Evolutionary conservation across 2,888 invertebrate genomes (phyloP), one percentile per base, ranked within the genome.

Genomic region (Meiosimyza platycephala): DNA sequence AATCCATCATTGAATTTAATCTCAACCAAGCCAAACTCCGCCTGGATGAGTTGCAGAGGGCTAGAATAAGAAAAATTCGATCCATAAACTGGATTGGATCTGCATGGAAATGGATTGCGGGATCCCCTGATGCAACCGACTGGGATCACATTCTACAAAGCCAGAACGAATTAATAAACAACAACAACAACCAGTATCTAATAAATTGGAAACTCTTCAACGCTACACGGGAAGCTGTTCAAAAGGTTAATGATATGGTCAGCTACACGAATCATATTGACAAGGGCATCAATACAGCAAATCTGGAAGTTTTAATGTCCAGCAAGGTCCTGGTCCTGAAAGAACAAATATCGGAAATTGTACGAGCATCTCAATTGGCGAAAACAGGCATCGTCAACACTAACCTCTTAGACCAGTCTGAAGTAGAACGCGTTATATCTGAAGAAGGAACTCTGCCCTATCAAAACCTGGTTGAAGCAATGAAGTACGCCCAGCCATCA

Each of bases 321-420:
- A 28, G 28, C 28, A 62, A 62, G n/a, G 47, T 47, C 7, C 47
- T 66, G 4, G 28, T 73, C 5, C 48, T 74, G 22, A 73, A 76
- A 15, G 72, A 69, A 48, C 59, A 72, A 22, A n/a, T 74, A 7
- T 71, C 60, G 7, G 75, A 77, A 64, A 73, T 74, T 18, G 57
- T 74, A 13, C 6, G 6, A 51, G 13, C 51, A 5, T 15, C n/a
- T n/a, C 51, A 51, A 51, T 15, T 51, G 51, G 51, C 51, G 4
- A 51, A 51, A 51, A 51, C 51, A 15, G 51, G 51, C 3, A 51
- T 51, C 51, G 51, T 51, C 3, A 51, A 76, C 47, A 75, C 73
- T 5, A 76, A 75, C 22, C 40, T 73, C 15, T 18, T 65, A 11
- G 70, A 66, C 50, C 65, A 57, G 7, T 18, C 16, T 16, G 51